Evolutionary conservation across 2,113 vertebrate genomes (phyloP), one percentile per base, ranked within the genome.

Genomic region (Coptodon rendalli): DNA sequence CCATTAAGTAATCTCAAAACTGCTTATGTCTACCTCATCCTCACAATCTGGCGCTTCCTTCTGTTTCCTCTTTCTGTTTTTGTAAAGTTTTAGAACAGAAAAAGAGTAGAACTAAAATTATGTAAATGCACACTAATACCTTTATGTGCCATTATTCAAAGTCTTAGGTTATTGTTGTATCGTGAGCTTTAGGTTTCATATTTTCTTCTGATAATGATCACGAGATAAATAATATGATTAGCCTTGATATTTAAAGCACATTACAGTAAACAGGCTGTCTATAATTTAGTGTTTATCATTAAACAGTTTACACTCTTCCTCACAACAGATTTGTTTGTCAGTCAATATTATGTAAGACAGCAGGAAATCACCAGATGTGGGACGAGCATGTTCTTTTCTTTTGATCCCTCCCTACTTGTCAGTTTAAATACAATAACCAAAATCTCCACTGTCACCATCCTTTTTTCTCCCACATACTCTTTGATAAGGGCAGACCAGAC

Each of bases 281-380:
- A n/a, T 54, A 78, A 59, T 50, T 57, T n/a, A 12, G 5, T 73
- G 13, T 87, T 56, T 22, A 7, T 63, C 29, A 76, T 31, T 43
- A 22, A 86, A 90, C 50, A 57, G 38, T 57, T 92, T 79, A 83
- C 27, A 85, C 83, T 56, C 48, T 22, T 4, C 36, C 43, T 14
- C 56, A 53, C 45, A 57, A 78, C 68, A 63, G 43, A 86, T 86
- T 82, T 9, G 24, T 91, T 92, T 89, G 80, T 86, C 82, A 81
- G 48, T 81, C 66, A 56, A 66, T 29, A 81, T 94, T 91, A 92
- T 89, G 88, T 91, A 93, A 93, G 88, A 92, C 91, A 90, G 94
- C 85, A 87, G 84, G 85, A 85, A 85, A 78, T 91, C 80, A 86
- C 68, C 88, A 90, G 84, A 94, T 93, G 85, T 59, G n/a, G 40